Evolutionary conservation across 2,113 vertebrate species (phyloP), one percentile per base, ranked within the genome.

Genomic region (Menidia beryllina): DNA sequence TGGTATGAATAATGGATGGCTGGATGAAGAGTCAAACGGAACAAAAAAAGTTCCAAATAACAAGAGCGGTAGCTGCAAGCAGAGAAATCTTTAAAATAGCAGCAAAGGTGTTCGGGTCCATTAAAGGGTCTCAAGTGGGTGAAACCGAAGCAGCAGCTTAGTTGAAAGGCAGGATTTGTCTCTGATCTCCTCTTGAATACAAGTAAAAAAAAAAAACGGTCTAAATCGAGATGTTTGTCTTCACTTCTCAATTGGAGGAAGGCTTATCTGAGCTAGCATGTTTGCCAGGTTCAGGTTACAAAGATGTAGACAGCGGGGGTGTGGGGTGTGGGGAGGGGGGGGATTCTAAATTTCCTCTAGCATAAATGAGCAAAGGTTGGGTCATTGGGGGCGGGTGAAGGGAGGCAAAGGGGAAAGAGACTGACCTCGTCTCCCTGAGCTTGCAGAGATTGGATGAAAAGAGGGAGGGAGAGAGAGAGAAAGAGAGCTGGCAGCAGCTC

Each of bases 201-300:
- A 34, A 34, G 30, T 34, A 2, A 14, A 39, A 39, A 39, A 39
- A 39, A 10, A 39, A 36, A 36, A 36, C 34, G 10, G 1, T 39
- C 38, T 39, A 39, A 45, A 45, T 7, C n/a, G 19, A 45, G 17
- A 19, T 0, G 55, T 54, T 51, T 26, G n/a, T 51, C 63, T 66
- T 41, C 26, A 59, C 39, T 67, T 56, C 30, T 52, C 58, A 77
- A 69, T 64, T 7, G 49, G 63, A 34, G 69, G 63, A 68, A 75
- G 60, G 77, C 57, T 72, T 79, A 77, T 88, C 70, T 69, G 52
- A 67, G 65, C 61, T 38, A 25, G 41, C 64, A 50, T 56, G 67
- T 12, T 64, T 15, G 5, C 24, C 0, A 11, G 45, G 75, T 60
- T 86, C 82, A 68, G 57, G 79, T 88, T 90, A 84, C 87, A 75